Base-by-base conservation (phyloP, 2,113 vertebrate genomes). In the Struthio camelus region DNA sequence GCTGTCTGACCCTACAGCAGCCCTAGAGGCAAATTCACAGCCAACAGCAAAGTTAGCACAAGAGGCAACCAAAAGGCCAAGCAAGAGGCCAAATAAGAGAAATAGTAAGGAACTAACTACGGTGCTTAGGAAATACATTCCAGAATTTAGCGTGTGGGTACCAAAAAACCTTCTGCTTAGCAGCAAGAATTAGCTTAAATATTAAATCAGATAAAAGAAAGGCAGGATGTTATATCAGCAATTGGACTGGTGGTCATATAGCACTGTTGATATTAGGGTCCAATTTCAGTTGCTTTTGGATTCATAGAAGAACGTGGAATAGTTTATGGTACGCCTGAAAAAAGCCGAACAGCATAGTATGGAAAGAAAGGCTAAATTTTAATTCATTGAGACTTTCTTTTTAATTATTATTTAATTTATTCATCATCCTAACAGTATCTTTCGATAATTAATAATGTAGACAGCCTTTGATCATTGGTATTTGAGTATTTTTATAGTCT, bases 31-130 rank as follows among this genome's bases (percentile, higher is more conserved):
- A 97, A 89, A 94, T 96, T 89, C 85, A 86, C 71, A 2, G 73
- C 94, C 94, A 97, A 85, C 58, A 98, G 96, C 89, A 95, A 97
- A 97, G 93, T 94, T 80, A 94, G 80, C 87, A 87, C 76, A 87
- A 75, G 94, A 95, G 71, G 75, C 85, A 96, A 95, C 14, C 4
- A 78, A 95, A 90, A 93, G 61, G 72, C 85, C 92, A 91, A 72
- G 71, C 67, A 87, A 96, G 66, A 85, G 72, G 66, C 72, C 6
- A 0, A 93, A 84, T 34, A 92, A 93, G 61, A 97, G 80, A 93
- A 77, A 88, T 53, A 94, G 51, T 79, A 71, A 85, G 84, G 42
- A 94, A 70, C 59, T 87, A 85, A 67, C 80, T 80, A 80, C 38
- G 78, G 61, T 85, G 25, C 32, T 30, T 10, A 93, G 71, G 46